Evolutionary conservation across 2,888 invertebrate species (phyloP), one percentile per base, ranked within the genome.

Genomic region (Drosophila buzzatii): DNA sequence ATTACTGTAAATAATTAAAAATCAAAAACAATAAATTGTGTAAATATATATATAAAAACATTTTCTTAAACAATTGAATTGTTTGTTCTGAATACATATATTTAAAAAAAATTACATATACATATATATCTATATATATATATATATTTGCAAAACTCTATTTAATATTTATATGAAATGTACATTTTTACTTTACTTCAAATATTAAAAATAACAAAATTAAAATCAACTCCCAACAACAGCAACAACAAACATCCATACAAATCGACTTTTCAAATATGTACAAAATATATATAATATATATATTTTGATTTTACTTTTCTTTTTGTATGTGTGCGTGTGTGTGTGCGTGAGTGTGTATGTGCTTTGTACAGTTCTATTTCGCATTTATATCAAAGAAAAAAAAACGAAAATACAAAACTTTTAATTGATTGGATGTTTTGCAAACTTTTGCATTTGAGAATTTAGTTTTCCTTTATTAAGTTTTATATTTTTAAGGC

Each of bases 1-100:
- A 82, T 79, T 18, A 39, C 79, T 92, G 92, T 92, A 92, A 92
- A 92, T 92, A 92, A 92, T 92, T 92, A 88, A 56, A 56, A 37
- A 62, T 65, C 35, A 64, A 69, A 55, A 63, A 52, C n/a, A 49
- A 41, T 23, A 67, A 70, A 79, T 90, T 81, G 70, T 91, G 91
- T 92, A 91, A 91, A 92, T 91, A 92, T 89, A 92, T 91, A 92
- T 89, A 92, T 89, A 76, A 49, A 49, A 83, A 74, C 55, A 86
- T 79, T 81, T 79, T 73, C 64, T 74, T 69, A 82, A 79, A 65
- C 61, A 78, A 82, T 76, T 60, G 70, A 83, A 76, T 84, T 87
- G 80, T 88, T 84, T 90, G 83, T 86, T 89, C 80, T 81, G 76
- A 80, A 84, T 78, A 89, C 78, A 49, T 49, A 51, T 35, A 85